Evolutionary conservation across 2,888 invertebrate species (phyloP), one percentile per base, ranked within the genome.

Genomic region (Orchesella flavescens): DNA sequence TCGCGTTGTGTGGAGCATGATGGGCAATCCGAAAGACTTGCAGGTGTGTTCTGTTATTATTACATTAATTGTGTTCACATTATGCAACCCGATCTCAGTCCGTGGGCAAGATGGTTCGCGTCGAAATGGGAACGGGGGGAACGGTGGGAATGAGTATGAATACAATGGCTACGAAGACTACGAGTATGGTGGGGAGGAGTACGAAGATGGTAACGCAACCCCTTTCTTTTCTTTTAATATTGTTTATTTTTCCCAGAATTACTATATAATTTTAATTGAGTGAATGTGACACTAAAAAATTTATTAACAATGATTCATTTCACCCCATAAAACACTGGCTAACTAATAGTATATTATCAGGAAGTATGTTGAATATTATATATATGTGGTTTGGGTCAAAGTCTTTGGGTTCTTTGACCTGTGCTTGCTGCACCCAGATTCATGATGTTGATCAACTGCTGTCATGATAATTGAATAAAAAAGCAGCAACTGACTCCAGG

Each of bases 361-460:
- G 80, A 80, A 74, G 80, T 80, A 80, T 57, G 72, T 63, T 71
- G 71, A 61, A 78, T 66, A 66, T 55, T 65, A 71, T 13, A 46
- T 68, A 72, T 74, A 68, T 46, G 53, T n/a, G n/a, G n/a, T 55
- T 71, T 78, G 79, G 85, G 74, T 85, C 84, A 84, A 85, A 87
- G 87, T 86, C 83, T 87, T 85, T 75, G 79, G 82, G 88, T 88
- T 88, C 86, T 86, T 87, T 87, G 88, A 87, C 87, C 87, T 84
- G 74, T 63, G 44, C 66, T n/a, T 80, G 87, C 87, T 87, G 87
- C 87, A 84, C 87, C 87, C 87, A 86, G 79, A 85, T 86, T 83
- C 81, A 69, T 81, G 59, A 83, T 83, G 82, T 79, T 83, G 78
- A 79, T 78, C 86, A 76, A 74, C 44, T 81, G 77, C 81, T 77